These are phyloP conservation scores for Burhinus bistriatus DNA, from an alignment of 2,113 vertebrate species.

Conservation along the genomic window DNA sequence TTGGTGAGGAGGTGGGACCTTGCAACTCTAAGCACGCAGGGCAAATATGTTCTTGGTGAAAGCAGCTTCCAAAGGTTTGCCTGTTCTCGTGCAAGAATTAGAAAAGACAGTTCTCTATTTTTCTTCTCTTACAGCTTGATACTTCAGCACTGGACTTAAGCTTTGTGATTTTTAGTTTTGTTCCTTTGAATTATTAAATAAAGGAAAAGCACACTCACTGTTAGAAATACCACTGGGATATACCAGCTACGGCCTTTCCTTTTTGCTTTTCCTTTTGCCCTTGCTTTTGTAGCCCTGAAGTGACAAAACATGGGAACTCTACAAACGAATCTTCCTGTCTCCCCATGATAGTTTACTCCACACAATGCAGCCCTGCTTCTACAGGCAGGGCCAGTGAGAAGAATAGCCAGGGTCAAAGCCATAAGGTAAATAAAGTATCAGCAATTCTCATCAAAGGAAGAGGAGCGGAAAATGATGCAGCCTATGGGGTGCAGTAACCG, in stretches of 20 bases:
- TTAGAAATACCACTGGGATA: background rate
- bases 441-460: background rate
- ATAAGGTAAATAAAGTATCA: background rate
- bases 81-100: background rate
- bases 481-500: background rate
- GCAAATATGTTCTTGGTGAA: background rate
- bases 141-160: background rate
- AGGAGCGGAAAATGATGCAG: background rate
- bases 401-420: background rate
- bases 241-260: rapidly evolving
- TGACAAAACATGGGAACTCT: background rate
- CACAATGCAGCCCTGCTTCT: background rate
- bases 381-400: background rate
- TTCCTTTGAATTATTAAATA: background rate
- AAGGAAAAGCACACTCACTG: background rate
- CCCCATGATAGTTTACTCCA: background rate
- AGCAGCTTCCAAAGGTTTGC: background rate
- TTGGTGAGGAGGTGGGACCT: background rate
- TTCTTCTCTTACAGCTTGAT: background rate
- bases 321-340: background rate
- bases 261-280: background rate
- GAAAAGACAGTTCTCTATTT: background rate
- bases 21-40: background rate
- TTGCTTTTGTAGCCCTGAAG: background rate
- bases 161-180: background rate